Conservation (phyloP, 2,888 invertebrate genomes). For the Agriotes lineatus region DNA sequence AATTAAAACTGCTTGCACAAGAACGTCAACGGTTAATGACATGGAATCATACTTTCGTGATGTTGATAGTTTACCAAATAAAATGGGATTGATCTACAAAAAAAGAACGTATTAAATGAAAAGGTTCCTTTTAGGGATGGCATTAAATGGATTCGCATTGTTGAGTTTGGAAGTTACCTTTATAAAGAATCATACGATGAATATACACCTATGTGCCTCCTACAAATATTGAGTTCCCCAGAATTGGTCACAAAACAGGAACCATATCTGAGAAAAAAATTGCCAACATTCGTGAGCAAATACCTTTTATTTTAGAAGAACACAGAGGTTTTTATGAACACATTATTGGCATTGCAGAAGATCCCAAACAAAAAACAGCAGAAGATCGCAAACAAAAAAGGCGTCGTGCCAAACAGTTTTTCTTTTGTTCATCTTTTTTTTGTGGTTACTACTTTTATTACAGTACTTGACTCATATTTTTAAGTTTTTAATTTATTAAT, state of each 20-base stretch:
- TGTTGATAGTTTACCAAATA: slow-evolving; percentile 30
- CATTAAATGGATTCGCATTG: slow-evolving; percentile 51
- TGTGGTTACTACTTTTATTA: neutral
- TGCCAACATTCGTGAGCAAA: neutral
- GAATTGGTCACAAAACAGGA: neutral
- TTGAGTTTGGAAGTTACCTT: slow-evolving; percentile 44
- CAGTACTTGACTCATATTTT: neutral
- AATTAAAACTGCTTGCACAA: slow-evolving; percentile 24
- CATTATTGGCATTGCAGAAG: neutral
- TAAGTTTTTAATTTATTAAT: neutral
- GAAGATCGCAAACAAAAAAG: neutral
- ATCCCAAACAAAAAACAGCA: no score
- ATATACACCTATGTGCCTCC: neutral
- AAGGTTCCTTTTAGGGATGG: slow-evolving; percentile 47
- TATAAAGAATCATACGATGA: slow-evolving; percentile 28
- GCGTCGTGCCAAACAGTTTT: neutral
- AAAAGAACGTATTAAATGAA: slow-evolving; percentile 43
- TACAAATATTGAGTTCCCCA: neutral
- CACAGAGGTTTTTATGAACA: neutral
- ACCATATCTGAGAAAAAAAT: neutral
- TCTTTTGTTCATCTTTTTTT: neutral
- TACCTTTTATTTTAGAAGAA: neutral
- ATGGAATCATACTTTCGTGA: slow-evolving; percentile 45
- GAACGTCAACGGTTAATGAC: slow-evolving; percentile 38
- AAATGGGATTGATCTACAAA: slow-evolving; percentile 39